Conservation (phyloP, 2,797 vertebrate genomes). For the Gymnothorax javanicus region DNA sequence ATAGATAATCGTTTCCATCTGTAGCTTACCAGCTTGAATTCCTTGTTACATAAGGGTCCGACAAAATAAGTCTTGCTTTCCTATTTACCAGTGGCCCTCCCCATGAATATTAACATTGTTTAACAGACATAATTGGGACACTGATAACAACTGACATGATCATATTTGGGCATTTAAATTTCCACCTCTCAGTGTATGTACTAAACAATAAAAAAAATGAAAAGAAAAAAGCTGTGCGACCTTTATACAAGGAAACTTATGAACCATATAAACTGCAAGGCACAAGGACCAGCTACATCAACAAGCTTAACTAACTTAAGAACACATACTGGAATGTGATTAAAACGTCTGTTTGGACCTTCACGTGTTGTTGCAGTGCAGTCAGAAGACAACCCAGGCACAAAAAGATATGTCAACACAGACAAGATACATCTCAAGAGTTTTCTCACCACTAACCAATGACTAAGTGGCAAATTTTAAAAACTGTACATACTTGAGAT, state of each 20-base stretch:
- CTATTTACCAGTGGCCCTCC: no score
- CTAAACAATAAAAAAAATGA: not conserved
- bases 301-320: not conserved
- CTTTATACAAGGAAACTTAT: not conserved
- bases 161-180: no score
- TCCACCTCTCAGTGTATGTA: no score
- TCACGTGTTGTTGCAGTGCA: not conserved
- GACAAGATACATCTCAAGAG: not conserved
- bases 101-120: no score
- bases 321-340: not conserved
- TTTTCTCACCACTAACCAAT: constrained; percentile 9
- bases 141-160: no score
- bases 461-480: constrained; percentile 5
- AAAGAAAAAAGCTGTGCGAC: not conserved
- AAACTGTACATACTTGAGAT: not conserved
- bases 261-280: not conserved
- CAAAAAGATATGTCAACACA: not conserved
- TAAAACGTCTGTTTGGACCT: not conserved
- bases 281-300: not conserved
- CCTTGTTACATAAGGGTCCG: no score
- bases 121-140: no score
- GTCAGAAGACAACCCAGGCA: not conserved
- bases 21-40: no score
- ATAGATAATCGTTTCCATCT: no score
- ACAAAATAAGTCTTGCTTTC: no score